Conservation (phyloP, 2,888 invertebrate species). For the Campoplex capitator region DNA sequence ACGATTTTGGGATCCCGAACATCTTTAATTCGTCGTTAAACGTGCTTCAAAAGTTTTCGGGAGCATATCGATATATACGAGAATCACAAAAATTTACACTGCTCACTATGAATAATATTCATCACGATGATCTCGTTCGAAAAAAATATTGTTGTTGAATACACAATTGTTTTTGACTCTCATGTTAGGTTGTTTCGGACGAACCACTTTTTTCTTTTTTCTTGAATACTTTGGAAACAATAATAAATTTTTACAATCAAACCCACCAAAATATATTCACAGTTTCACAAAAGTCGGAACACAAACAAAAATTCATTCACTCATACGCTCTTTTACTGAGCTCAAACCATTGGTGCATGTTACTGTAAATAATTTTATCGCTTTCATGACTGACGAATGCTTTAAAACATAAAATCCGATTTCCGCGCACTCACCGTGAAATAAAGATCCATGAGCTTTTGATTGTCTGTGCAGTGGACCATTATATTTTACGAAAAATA, state of each 20-base stretch:
- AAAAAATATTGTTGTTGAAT: not conserved
- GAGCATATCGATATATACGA: not conserved
- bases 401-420: not conserved
- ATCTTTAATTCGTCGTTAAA: not conserved
- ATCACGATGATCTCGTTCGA: not conserved
- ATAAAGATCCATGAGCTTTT: conserved; percentile 7
- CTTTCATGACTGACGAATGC: conserved; percentile 6
- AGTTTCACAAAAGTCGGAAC: conserved; percentile 27
- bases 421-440: not conserved
- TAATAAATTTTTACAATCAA: conserved; percentile 1
- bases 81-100: not conserved
- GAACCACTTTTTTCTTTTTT: conserved; percentile 6
- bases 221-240: not conserved
- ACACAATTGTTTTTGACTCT: not conserved
- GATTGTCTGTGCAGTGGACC: conserved; percentile 1
- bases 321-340: not conserved
- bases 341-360: not conserved
- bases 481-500: not conserved
- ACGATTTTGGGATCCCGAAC: not conserved
- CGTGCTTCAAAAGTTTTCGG: not conserved
- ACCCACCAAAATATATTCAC: not conserved
- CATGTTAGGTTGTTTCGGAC: not conserved
- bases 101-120: not conserved
- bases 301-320: not conserved
- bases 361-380: conserved; percentile 20